phyloP scores from a whole-genome alignment of 2,113 vertebrate genomes.

The Microcebus griseorufus region DNA sequence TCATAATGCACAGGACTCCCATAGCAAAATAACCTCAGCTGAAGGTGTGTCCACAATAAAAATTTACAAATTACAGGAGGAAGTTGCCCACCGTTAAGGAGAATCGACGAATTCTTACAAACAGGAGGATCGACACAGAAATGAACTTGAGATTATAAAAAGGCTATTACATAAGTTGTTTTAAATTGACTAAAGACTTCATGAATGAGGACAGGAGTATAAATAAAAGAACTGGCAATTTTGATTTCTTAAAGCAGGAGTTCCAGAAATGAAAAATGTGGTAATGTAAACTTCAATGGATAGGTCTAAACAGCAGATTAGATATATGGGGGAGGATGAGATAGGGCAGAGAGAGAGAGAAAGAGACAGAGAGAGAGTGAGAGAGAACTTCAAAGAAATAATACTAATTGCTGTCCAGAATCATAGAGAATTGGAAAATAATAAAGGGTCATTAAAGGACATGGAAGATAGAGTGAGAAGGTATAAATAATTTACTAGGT shows the following conservation, averaged over 20 bases:
- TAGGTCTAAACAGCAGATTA: not conserved
- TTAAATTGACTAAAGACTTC: slow-evolving; percentile 4
- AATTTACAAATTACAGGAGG: not conserved
- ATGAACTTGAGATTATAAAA: not conserved
- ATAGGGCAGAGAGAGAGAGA: fast-evolving
- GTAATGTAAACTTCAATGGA: not conserved
- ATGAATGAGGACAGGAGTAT: not conserved
- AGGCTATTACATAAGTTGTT: not conserved
- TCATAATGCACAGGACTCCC: not conserved
- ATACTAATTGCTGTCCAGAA: not conserved
- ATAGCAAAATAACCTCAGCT: not conserved
- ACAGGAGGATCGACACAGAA: not conserved
- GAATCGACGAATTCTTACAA: not conserved
- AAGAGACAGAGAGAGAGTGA: not conserved
- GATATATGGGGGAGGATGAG: not conserved
- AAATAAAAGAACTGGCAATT: not conserved
- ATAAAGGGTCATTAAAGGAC: not conserved
- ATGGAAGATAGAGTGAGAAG: not conserved
- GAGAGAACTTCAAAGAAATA: not conserved
- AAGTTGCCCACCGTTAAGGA: not conserved
- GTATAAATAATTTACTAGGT: not conserved
- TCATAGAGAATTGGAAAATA: slow-evolving; percentile 10
- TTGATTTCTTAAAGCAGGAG: slow-evolving; percentile 15
- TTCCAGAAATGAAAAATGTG: not conserved
- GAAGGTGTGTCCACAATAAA: not conserved